Percentiles rank a stretch among this genome's conserved stretches.
These are phyloP conservation scores for Ellobium chinense DNA, from an alignment of 2,888 invertebrate species.

Conservation along the genomic window DNA sequence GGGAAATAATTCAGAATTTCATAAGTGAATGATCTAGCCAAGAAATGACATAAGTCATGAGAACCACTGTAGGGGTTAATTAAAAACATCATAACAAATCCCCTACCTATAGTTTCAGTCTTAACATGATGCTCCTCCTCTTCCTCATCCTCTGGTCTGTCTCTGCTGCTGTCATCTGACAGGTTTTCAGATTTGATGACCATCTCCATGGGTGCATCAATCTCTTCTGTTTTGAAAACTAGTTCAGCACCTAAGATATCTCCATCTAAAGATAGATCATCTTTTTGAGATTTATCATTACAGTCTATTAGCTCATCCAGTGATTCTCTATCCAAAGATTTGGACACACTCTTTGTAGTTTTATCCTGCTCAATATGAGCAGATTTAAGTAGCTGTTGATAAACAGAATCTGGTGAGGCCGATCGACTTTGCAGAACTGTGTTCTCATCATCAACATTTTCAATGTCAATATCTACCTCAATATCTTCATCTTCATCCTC, in stretches of 20 bases:
- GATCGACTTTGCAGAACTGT: conserved; percentile 63
- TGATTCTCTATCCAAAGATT: neutral
- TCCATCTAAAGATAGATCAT: neutral
- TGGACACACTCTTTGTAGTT: neutral
- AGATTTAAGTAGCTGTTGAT: conserved; percentile 62
- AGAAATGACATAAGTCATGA: neutral
- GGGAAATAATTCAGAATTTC: neutral
- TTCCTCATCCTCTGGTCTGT: conserved; percentile 22
- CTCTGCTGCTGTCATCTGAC: conserved; percentile 3
- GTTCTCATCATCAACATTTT: conserved; percentile 66
- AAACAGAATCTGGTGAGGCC: conserved; percentile 72
- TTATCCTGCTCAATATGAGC: conserved; percentile 29
- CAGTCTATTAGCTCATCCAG: neutral
- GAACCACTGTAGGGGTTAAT: neutral
- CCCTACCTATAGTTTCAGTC: conserved; percentile 36
- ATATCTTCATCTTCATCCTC: conserved; percentile 58
- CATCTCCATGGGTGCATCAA: neutral
- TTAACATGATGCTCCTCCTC: conserved; percentile 22
- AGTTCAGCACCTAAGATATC: neutral
- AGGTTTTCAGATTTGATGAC: neutral
- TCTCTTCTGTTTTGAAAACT: neutral
- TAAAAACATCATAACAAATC: neutral
- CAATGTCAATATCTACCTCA: conserved; percentile 70
- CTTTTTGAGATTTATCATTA: neutral
- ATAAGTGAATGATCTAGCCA: no score